These are phyloP conservation scores for Hirtodrosophila duncani DNA, from an alignment of 2,888 invertebrate species.

Conservation along the genomic window DNA sequence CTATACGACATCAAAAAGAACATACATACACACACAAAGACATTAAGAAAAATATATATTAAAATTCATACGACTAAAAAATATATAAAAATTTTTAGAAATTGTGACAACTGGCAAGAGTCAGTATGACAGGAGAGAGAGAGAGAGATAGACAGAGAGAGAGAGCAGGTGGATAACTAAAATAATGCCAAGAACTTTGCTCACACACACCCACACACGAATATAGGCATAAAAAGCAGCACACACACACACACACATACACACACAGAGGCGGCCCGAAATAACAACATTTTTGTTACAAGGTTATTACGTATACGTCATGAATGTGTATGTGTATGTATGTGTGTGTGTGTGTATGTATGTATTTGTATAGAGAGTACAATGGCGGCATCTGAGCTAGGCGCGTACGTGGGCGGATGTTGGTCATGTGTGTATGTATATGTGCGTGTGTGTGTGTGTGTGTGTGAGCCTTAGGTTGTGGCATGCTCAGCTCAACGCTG, in stretches of 20 bases:
- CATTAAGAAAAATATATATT: conserved; percentile 7
- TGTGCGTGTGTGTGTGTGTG: no score
- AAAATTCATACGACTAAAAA: conserved; percentile 36
- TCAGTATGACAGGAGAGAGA: neutral
- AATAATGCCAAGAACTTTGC: conserved; percentile 64
- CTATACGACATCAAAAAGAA: no score
- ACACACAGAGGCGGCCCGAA: conserved; percentile 56
- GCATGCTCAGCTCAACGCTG: no score
- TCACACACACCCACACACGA: conserved; percentile 26
- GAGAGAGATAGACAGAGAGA: conserved; percentile 10
- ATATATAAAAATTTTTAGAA: conserved; percentile 59
- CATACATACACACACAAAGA: conserved; percentile 24
- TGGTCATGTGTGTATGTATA: no score
- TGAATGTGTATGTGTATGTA: conserved; percentile 38
- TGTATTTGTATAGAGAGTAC: conserved; percentile 31
- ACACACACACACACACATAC: conserved; percentile 15
- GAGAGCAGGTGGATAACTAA: conserved; percentile 59
- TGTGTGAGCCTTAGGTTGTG: no score
- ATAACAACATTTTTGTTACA: conserved; percentile 73
- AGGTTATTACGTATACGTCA: conserved; percentile 71
- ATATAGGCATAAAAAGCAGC: conserved; percentile 5
- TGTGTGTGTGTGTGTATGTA: conserved; percentile 17
- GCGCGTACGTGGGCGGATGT: no score
- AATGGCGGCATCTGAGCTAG: conserved; percentile 47
- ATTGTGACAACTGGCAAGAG: conserved; percentile 55